A percentile compares a stretch with the other conserved stretches of the same genome.
phyloP scores from a whole-genome alignment of 2,797 vertebrate species.

The Rhabdomys pumilio region DNA sequence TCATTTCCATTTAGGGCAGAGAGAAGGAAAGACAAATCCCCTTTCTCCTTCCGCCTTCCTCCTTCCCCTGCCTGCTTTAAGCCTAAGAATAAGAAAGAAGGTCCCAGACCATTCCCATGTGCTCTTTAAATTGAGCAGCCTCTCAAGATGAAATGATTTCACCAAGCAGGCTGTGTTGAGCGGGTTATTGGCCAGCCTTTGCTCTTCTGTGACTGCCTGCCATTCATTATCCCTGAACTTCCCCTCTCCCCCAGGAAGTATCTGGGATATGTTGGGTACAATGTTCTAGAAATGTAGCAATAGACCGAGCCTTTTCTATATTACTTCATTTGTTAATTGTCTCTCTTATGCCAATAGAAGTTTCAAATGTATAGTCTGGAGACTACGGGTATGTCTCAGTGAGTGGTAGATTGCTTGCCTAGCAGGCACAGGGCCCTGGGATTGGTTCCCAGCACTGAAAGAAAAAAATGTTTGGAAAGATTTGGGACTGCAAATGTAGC shows the following conservation, averaged over 20 bases:
- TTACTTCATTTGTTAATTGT: conserved; percentile 26
- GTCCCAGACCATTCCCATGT: background rate
- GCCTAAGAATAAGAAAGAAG: background rate
- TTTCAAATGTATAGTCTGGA: background rate
- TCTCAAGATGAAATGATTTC: background rate
- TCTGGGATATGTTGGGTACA: conserved; percentile 15
- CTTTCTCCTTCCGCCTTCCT: background rate
- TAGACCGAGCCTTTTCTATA: background rate
- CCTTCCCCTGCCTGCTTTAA: background rate
- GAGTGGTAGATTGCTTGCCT: background rate
- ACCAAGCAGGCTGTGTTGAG: background rate
- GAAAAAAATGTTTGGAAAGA: background rate
- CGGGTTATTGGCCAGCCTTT: background rate
- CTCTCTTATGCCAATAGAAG: too few relatives aligned
- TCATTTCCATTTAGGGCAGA: background rate
- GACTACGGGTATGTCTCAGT: background rate
- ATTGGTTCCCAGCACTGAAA: background rate
- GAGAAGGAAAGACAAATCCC: conserved; percentile 10
- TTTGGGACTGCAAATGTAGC: background rate
- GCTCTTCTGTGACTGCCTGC: background rate
- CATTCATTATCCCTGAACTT: background rate
- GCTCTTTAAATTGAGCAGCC: background rate
- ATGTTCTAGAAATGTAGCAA: background rate
- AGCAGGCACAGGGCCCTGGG: background rate
- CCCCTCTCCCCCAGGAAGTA: conserved; percentile 24